Conservation (phyloP, 2,888 invertebrate species). For the Barypeithes pellucidus region DNA sequence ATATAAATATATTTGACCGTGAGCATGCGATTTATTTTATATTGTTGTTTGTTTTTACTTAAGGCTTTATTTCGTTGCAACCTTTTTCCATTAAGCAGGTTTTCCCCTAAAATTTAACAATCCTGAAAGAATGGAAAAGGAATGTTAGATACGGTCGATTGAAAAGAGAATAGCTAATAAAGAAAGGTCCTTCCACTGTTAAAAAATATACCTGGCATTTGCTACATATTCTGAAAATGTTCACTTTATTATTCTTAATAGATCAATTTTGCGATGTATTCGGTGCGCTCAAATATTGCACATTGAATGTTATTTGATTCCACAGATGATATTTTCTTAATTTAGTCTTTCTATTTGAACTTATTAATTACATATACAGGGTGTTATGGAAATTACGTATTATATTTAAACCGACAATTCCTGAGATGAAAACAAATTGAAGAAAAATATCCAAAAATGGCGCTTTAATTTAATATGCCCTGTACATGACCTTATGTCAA, state of each 20-base stretch:
- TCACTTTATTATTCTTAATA: neutral
- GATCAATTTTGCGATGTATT: too few relatives aligned
- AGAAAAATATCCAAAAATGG: too few relatives aligned
- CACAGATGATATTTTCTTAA: too few relatives aligned
- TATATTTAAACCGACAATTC: too few relatives aligned
- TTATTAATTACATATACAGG: too few relatives aligned
- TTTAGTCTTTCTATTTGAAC: too few relatives aligned
- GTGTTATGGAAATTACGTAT: too few relatives aligned
- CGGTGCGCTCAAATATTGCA: too few relatives aligned
- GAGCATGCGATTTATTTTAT: conserved; percentile 30
- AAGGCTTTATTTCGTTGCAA: neutral
- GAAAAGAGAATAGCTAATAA: conserved; percentile 18
- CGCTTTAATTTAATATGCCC: too few relatives aligned
- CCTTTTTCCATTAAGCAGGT: conserved; percentile 8
- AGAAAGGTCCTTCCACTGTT: neutral
- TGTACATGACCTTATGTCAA: too few relatives aligned
- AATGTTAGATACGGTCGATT: conserved; percentile 22
- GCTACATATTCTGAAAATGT: neutral
- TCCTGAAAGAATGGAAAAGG: conserved; percentile 23
- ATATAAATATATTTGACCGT: conserved; percentile 13
- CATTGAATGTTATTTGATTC: too few relatives aligned
- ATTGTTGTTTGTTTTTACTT: conserved; percentile 32
- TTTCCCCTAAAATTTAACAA: conserved; percentile 5
- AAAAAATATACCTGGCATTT: neutral
- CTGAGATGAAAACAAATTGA: too few relatives aligned